These are phyloP conservation scores for rabbit (Oryctolagus cuniculus) DNA, from an alignment of 2,113 vertebrate species.

Conservation along the genomic window DNA sequence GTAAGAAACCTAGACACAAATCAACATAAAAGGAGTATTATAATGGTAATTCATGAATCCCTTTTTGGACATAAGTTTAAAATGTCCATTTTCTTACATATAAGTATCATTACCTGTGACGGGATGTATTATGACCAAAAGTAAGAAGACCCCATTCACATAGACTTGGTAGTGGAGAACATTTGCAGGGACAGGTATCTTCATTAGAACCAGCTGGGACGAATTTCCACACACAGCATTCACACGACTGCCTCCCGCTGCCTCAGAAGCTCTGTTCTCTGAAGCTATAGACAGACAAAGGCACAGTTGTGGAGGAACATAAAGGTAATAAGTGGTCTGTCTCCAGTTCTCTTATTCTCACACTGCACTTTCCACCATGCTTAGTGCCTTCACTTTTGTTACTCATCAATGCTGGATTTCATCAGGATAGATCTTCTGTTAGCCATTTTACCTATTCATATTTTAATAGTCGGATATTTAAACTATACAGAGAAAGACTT, in stretches of 20 bases:
- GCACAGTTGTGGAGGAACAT: neutral
- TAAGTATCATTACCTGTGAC: neutral
- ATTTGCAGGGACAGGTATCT: neutral
- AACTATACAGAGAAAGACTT: neutral
- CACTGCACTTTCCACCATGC: neutral
- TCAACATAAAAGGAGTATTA: neutral
- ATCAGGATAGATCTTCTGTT: neutral
- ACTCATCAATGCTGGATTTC: neutral
- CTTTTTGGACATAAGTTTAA: neutral
- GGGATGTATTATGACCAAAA: neutral
- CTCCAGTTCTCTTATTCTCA: too few species aligned
- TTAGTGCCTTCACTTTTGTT: neutral
- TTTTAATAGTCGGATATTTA: neutral
- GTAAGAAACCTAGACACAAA: neutral
- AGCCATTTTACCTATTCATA: neutral
- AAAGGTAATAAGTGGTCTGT: accelerated
- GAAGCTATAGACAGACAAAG: neutral
- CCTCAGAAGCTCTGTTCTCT: neutral
- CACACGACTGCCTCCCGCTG: neutral
- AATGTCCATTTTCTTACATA: neutral
- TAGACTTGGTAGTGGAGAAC: accelerated
- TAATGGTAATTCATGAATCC: neutral
- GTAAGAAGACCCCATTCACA: neutral
- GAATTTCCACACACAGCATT: too few species aligned
- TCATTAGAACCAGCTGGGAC: neutral